These are phyloP conservation scores for Melanchra persicariae DNA, from an alignment of 2,888 invertebrate genomes.

Conservation along the genomic window DNA sequence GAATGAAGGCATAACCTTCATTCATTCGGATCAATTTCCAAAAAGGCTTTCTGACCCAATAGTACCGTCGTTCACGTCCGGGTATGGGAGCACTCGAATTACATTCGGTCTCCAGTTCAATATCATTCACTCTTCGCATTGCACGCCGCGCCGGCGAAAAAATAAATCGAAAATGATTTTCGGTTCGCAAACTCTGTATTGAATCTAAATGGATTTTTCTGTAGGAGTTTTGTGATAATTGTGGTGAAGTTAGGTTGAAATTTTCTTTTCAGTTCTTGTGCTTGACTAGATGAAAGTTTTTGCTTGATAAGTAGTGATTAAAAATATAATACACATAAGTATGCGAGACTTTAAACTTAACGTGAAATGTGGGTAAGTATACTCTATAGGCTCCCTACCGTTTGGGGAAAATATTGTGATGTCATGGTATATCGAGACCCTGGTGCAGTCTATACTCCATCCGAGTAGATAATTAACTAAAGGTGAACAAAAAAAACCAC, in stretches of 20 bases:
- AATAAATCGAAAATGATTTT: conserved; percentile 70
- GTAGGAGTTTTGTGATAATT: conserved; percentile 8
- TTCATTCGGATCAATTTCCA: conserved; percentile 57
- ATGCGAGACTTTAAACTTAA: no score
- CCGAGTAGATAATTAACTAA: no score
- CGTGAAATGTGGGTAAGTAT: no score
- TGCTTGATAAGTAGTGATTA: not conserved
- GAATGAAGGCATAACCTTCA: conserved; percentile 15
- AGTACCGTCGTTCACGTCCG: conserved; percentile 45
- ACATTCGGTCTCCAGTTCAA: conserved; percentile 60
- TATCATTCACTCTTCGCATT: conserved; percentile 64
- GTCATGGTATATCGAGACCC: no score
- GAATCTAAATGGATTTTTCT: conserved; percentile 44
- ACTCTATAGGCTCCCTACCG: no score
- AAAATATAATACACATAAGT: no score
- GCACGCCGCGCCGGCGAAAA: conserved; percentile 39
- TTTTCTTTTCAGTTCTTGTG: not conserved
- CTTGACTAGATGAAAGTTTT: no score
- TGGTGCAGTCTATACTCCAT: no score
- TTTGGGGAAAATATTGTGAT: no score
- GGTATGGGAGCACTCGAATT: conserved; percentile 57
- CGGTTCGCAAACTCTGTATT: conserved; percentile 62
- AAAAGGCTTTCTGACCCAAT: conserved; percentile 61
- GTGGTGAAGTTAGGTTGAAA: not conserved
- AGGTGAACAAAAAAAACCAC: no score